Evolutionary conservation across 2,113 vertebrate species (phyloP), one percentile per base, ranked within the genome.

Genomic region (Dunckerocampus dactyliophorus): DNA sequence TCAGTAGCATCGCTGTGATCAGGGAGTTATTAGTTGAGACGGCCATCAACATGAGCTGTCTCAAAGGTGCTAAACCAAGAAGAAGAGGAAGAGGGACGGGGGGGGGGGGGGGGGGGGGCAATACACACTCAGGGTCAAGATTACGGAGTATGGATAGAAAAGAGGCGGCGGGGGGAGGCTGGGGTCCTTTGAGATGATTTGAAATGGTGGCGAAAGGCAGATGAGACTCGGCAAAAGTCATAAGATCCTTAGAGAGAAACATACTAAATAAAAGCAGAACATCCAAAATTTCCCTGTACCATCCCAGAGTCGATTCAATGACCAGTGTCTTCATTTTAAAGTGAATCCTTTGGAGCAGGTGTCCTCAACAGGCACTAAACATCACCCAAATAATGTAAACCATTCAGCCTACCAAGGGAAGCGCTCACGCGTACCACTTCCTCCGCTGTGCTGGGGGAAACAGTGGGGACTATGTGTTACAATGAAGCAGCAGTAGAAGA

Each of bases 21-120:
- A 76, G 61, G 76, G 72, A 67, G 63, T 69, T 56, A 50, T 82
- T 82, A 84, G 83, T 81, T 67, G 76, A 82, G 79, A 75, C 79
- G 70, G 80, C 81, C 68, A 82, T 85, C 80, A 79, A 76, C 76
- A 83, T 82, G 76, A 85, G 72, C 70, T 63, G 75, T 68, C 56
- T 71, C 59, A 34, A 77, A 74, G 77, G 74, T 80, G 79, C 67
- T 70, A 81, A 53, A 82, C 77, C 74, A 74, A 65, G 9, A 31
- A 74, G 66, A 43, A 42, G 10, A 42, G 5, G 13, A 43, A 14
- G 39, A 43, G 4, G 10, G 3, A 39, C 1, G 37, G 37, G 68
- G 74, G 64, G 71, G 61, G 59, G 46, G 21, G 1, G 56, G 57
- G 57, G 67, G n/a, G 70, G n/a, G 53, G 21, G 9, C 63, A 79